Evolutionary conservation across 2,888 invertebrate species (phyloP).

Genomic region (Drosophila niveifrons): DNA sequence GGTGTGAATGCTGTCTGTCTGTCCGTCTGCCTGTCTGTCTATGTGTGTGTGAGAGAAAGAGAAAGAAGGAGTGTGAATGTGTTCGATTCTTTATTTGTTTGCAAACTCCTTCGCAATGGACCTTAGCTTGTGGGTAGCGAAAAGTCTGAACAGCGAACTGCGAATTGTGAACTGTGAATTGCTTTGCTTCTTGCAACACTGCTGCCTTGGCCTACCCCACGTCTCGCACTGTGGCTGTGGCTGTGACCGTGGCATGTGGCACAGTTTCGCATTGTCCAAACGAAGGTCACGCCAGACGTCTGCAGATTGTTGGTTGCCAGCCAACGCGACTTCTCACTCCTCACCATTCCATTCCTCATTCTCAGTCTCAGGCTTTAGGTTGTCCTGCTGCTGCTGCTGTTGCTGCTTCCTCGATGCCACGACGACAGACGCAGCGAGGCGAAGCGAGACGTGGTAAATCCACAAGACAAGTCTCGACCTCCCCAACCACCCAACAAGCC

Average conservation of each 20-base stretch:
- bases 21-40: background rate
- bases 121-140: conserved; percentile 3
- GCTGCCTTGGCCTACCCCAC: background rate
- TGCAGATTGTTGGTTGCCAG: conserved; percentile 44
- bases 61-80: background rate
- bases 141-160: conserved; percentile 17
- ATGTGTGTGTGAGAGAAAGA: background rate
- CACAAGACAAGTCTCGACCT: conserved; percentile 37
- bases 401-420: background rate
- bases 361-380: background rate
- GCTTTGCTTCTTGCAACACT: background rate
- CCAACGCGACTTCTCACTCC: conserved; percentile 27
- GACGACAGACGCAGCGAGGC: conserved; percentile 44
- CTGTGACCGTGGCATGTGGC: conserved; percentile 46
- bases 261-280: conserved; percentile 60
- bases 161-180: conserved; percentile 11
- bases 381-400: background rate
- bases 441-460: conserved; percentile 48
- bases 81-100: conserved; percentile 43
- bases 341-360: background rate
- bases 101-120: conserved; percentile 31
- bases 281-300: conserved; percentile 51
- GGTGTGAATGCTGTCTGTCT: conserved; percentile 1
- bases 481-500: background rate
- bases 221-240: too few relatives aligned